phyloP scores from a whole-genome alignment of 2,888 invertebrate species.

The Eupithecia vulgata region DNA sequence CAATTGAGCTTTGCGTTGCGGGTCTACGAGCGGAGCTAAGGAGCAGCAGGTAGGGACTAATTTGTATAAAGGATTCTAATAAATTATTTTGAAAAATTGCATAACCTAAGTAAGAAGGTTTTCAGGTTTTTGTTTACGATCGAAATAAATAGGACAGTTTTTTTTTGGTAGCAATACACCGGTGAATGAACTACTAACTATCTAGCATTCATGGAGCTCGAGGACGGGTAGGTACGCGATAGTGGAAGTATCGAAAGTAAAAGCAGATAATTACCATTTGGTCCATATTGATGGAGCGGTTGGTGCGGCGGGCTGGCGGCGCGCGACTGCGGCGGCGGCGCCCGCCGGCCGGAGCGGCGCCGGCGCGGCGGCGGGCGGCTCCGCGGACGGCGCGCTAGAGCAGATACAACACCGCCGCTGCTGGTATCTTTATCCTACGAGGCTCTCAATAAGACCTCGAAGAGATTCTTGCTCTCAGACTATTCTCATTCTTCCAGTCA shows the following conservation, averaged over 20 bases:
- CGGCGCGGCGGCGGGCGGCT: background rate
- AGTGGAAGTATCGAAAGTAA: background rate
- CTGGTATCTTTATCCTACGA: background rate
- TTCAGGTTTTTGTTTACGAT: background rate
- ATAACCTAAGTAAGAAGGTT: too few species aligned
- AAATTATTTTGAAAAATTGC: too few species aligned
- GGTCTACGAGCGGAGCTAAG: too few species aligned
- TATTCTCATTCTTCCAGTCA: too few species aligned
- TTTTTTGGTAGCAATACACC: too few species aligned
- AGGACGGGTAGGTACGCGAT: background rate
- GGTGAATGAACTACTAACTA: background rate
- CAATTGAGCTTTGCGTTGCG: too few species aligned
- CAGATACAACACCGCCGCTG: slow-evolving; percentile 26
- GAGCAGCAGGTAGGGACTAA: too few species aligned
- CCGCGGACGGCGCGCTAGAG: slow-evolving; percentile 25
- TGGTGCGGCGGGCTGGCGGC: slow-evolving; percentile 38
- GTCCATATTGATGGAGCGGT: slow-evolving; percentile 43
- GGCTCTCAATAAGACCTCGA: too few species aligned
- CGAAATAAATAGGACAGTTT: background rate
- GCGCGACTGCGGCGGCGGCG: slow-evolving; percentile 39
- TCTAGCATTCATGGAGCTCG: background rate
- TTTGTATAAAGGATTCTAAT: too few species aligned
- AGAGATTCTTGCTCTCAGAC: too few species aligned
- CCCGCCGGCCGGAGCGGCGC: background rate
- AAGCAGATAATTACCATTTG: slow-evolving; percentile 42